Conservation (phyloP, 2,797 vertebrate genomes). For the Hephaestus fuliginosus region DNA sequence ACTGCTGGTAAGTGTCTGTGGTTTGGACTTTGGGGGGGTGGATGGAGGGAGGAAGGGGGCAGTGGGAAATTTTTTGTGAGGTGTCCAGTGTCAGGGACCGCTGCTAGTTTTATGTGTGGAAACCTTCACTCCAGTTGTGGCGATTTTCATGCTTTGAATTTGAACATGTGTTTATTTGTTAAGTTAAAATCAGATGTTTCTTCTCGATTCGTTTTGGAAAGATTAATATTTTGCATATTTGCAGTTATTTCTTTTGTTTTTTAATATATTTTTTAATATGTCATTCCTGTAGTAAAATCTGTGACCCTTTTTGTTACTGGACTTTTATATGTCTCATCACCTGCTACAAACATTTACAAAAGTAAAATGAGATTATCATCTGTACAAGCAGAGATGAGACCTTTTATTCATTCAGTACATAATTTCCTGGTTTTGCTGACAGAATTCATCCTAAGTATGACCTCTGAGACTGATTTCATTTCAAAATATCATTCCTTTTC, state of each 20-base stretch:
- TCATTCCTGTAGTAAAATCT: not conserved
- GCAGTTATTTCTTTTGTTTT: too few relatives aligned
- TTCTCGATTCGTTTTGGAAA: not conserved
- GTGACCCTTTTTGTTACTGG: not conserved
- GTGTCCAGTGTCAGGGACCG: constrained; percentile 34
- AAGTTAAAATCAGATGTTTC: not conserved
- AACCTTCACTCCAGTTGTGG: constrained; percentile 3
- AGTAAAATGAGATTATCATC: not conserved
- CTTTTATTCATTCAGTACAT: not conserved
- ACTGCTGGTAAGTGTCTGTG: constrained; percentile 75
- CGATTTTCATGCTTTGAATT: constrained; percentile 28
- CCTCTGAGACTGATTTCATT: not conserved
- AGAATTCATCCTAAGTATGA: not conserved
- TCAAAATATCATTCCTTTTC: not conserved
- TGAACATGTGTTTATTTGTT: not conserved
- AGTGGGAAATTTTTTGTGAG: constrained; percentile 7
- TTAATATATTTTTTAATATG: not conserved
- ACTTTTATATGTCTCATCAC: not conserved
- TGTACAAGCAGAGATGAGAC: not conserved
- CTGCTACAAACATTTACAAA: not conserved
- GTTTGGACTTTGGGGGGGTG: constrained; percentile 10
- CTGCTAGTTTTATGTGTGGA: constrained; percentile 38
- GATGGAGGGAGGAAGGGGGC: not conserved
- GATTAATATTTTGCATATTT: too few relatives aligned
- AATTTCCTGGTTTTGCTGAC: not conserved